phyloP scores from a whole-genome alignment of 2,888 invertebrate genomes.

The Parthenolecanium corni region DNA sequence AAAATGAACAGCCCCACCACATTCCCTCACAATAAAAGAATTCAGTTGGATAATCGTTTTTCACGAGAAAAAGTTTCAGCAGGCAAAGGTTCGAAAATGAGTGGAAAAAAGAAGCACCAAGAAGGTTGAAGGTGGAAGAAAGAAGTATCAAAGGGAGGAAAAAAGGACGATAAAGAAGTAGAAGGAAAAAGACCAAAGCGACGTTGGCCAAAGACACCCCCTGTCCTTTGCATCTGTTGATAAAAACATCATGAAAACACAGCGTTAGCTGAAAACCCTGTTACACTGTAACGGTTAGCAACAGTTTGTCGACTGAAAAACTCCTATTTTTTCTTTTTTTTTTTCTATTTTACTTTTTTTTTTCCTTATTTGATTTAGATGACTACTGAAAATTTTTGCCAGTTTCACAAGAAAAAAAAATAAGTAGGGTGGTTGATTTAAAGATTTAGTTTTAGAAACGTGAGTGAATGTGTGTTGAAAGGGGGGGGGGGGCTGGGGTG shows the following conservation, averaged over 20 bases:
- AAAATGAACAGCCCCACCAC: no score
- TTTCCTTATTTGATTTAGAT: slow-evolving; percentile 10
- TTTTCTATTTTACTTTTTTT: background rate
- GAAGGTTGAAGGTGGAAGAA: background rate
- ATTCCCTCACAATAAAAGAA: no score
- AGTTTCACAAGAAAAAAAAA: background rate
- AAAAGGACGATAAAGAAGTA: background rate
- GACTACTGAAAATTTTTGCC: background rate
- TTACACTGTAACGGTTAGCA: slow-evolving; percentile 3
- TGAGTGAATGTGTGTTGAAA: background rate
- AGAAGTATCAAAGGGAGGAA: background rate
- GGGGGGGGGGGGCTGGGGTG: background rate
- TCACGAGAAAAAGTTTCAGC: no score
- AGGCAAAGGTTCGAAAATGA: no score
- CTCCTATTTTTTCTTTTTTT: background rate
- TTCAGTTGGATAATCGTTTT: no score
- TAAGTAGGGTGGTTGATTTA: slow-evolving; percentile 2
- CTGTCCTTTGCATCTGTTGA: background rate
- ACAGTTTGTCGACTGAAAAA: background rate
- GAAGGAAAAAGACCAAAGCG: background rate
- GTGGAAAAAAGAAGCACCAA: background rate
- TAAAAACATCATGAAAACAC: slow-evolving; percentile 7
- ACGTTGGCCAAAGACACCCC: background rate
- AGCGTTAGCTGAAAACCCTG: background rate
- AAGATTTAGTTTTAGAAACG: background rate